These are phyloP conservation scores for Fistularia tabacaria DNA, from an alignment of 2,797 vertebrate species.

Conservation along the genomic window DNA sequence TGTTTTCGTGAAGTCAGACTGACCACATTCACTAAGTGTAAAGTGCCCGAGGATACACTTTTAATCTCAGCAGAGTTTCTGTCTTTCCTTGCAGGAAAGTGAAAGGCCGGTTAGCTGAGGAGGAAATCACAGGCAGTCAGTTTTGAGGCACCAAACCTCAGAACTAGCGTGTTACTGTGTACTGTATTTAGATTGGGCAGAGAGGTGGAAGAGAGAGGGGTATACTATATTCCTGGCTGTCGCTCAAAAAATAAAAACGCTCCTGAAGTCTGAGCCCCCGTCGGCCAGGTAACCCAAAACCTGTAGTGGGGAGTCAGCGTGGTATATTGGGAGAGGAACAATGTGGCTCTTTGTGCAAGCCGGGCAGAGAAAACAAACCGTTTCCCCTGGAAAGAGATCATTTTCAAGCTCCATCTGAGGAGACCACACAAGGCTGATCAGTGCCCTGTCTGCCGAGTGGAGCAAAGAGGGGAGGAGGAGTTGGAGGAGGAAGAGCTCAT, in stretches of 20 bases:
- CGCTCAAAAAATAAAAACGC: slow-evolving; percentile 55
- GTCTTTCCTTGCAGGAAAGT: slow-evolving; percentile 25
- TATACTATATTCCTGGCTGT: slow-evolving; percentile 66
- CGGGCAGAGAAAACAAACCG: slow-evolving; percentile 73
- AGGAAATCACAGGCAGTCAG: slow-evolving; percentile 47
- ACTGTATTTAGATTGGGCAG: slow-evolving; percentile 60
- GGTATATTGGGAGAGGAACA: slow-evolving; percentile 74
- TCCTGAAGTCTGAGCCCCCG: slow-evolving; percentile 69
- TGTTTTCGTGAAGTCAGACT: slow-evolving; percentile 3
- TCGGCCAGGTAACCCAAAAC: slow-evolving; percentile 74
- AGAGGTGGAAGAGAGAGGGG: slow-evolving; percentile 39
- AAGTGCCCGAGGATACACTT: slow-evolving; percentile 28
- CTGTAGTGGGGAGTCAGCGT: slow-evolving; percentile 71
- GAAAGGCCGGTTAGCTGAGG: slow-evolving; percentile 18
- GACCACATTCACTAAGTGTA: slow-evolving; percentile 1
- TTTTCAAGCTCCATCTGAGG: slow-evolving; percentile 73
- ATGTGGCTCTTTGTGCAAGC: slow-evolving; percentile 76
- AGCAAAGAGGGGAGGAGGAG: slow-evolving; percentile 32
- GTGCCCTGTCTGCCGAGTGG: slow-evolving; percentile 62
- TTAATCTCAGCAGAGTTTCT: slow-evolving; percentile 40
- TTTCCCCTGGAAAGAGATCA: slow-evolving; percentile 78
- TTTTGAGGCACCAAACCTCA: slow-evolving; percentile 49
- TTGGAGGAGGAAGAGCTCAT: slow-evolving; percentile 41
- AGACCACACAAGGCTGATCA: slow-evolving; percentile 77
- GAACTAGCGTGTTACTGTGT: slow-evolving; percentile 32